phyloP scores from a whole-genome alignment of 2,113 vertebrate genomes.

The Gila orcuttii region DNA sequence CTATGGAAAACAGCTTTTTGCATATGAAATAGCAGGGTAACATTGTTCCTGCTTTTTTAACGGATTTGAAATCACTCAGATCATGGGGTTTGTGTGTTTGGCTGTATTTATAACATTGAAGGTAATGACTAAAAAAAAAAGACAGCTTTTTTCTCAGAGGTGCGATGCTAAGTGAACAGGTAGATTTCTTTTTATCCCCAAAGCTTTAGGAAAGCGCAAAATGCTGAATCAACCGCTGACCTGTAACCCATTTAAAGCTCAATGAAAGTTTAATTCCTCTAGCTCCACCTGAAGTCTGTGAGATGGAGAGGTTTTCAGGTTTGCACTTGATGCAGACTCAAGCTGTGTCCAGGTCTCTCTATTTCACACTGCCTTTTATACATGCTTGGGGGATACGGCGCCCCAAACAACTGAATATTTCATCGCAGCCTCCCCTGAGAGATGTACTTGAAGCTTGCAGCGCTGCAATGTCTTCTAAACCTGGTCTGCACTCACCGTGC shows the following conservation, averaged over 20 bases:
- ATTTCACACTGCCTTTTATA: conserved; percentile 74
- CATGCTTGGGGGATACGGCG: conserved; percentile 77
- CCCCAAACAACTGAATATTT: conserved; percentile 82
- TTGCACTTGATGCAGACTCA: conserved; percentile 68
- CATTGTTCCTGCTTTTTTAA: neutral
- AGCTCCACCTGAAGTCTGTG: conserved; percentile 64
- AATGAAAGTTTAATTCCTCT: conserved; percentile 92
- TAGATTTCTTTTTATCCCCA: conserved; percentile 85
- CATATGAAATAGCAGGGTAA: neutral
- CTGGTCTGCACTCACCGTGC: conserved; percentile 19
- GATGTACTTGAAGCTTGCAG: conserved; percentile 61
- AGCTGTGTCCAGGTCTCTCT: conserved; percentile 71
- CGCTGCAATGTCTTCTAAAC: conserved; percentile 62
- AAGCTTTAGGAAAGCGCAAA: conserved; percentile 81
- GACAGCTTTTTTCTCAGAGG: neutral
- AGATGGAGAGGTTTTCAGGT: conserved; percentile 56
- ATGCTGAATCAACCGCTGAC: conserved; percentile 90
- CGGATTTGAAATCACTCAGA: neutral
- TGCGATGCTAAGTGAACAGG: conserved; percentile 82
- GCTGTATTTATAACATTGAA: conserved; percentile 7
- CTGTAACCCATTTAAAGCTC: conserved; percentile 78
- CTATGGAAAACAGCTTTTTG: conserved; percentile 20
- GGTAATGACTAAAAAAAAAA: neutral
- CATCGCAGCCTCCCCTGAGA: conserved; percentile 79
- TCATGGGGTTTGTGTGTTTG: neutral